Evolutionary conservation across 1,140 invertebrate species (phyloP).

Genomic region (Dreissena rostriformis): DNA sequence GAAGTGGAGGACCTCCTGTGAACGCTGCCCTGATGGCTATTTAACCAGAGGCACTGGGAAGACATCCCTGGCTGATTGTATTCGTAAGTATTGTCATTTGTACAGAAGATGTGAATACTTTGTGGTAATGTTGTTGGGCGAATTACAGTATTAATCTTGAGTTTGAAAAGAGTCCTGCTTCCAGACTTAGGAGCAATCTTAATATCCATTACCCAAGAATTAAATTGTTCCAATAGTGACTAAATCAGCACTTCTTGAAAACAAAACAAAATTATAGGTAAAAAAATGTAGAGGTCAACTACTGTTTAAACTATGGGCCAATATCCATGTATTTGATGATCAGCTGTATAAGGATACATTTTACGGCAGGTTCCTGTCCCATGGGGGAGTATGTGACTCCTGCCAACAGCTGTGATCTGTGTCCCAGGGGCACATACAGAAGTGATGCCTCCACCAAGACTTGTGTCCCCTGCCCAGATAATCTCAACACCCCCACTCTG

Average conservation of each 20-base stretch:
- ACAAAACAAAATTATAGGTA: no score
- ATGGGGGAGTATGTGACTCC: conserved; percentile 26
- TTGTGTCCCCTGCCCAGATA: conserved; percentile 19
- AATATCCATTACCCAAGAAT: no score
- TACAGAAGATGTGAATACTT: no score
- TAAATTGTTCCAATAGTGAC: no score
- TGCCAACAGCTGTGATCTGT: conserved; percentile 28
- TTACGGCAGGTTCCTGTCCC: conserved; percentile 32
- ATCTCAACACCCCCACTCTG: background rate
- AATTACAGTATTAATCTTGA: no score
- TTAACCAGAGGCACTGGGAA: conserved; percentile 24
- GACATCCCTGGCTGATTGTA: conserved; percentile 21
- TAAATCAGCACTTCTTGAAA: no score
- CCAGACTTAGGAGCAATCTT: no score
- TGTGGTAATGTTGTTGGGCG: no score
- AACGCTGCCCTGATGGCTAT: conserved; percentile 21
- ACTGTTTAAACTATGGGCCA: no score
- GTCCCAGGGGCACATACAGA: background rate
- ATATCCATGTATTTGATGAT: no score
- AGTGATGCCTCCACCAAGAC: background rate
- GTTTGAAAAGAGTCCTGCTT: no score
- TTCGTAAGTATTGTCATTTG: conserved; percentile 13
- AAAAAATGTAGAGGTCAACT: no score
- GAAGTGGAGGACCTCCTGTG: conserved; percentile 25
- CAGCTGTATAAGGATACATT: background rate